Percentiles rank a stretch among this genome's conserved stretches.
phyloP scores from a whole-genome alignment of 2,113 vertebrate genomes.

The Microcebus lehilahytsara region DNA sequence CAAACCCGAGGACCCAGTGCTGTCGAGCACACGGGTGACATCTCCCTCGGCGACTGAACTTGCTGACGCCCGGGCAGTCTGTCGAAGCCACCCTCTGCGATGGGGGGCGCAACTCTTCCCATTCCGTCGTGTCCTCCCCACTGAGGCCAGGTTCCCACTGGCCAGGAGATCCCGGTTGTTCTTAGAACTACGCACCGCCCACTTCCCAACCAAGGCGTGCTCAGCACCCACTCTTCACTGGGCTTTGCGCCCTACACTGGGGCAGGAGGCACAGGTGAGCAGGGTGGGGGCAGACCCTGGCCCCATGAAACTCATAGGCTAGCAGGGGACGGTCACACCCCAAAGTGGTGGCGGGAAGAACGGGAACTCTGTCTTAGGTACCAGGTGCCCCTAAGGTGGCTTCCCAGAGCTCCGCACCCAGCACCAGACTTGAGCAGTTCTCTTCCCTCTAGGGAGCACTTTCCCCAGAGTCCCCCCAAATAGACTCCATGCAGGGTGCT shows the following conservation, averaged over 20 bases:
- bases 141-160: fast-evolving
- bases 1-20: background rate
- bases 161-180: background rate
- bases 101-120: background rate
- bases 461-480: background rate
- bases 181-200: background rate
- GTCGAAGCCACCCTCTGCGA: no score
- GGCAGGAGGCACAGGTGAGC: background rate
- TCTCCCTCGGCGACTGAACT: fast-evolving
- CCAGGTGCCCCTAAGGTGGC: background rate
- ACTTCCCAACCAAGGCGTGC: fast-evolving
- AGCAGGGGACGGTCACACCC: background rate
- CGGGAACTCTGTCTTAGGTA: background rate
- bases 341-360: fast-evolving
- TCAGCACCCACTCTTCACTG: fast-evolving
- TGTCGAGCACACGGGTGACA: fast-evolving
- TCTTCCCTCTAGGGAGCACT: background rate
- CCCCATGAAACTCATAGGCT: background rate
- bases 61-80: fast-evolving
- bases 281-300: no score
- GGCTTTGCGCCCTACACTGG: fast-evolving
- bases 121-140: no score
- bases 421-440: background rate
- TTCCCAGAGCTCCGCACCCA: background rate
- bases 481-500: background rate